Evolutionary conservation across 1,140 invertebrate species (phyloP).

Genomic region (Campoletis sonorensis): DNA sequence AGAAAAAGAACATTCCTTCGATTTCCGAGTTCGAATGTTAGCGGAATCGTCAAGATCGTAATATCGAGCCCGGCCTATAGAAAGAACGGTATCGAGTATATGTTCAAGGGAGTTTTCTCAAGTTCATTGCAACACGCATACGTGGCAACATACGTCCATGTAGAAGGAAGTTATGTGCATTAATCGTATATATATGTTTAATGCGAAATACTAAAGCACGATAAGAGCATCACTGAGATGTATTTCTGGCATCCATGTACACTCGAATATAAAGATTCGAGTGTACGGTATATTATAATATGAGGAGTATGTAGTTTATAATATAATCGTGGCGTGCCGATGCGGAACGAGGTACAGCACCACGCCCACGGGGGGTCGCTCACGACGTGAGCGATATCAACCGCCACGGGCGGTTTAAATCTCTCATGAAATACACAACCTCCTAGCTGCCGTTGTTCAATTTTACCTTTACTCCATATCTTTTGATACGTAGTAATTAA

Average conservation of each 20-base stretch:
- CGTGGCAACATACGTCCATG: background rate
- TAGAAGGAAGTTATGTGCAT: background rate
- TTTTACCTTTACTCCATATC: background rate
- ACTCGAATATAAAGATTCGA: background rate
- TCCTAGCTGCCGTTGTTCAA: background rate
- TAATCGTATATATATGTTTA: background rate
- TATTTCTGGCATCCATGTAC: conserved; percentile 21
- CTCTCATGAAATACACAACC: background rate
- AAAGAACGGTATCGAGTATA: background rate
- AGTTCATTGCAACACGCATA: conserved; percentile 5
- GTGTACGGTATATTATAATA: conserved; percentile 30
- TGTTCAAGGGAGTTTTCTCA: background rate
- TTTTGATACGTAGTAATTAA: background rate
- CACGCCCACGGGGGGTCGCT: conserved; percentile 65
- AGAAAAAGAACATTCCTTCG: no score
- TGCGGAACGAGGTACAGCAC: conserved; percentile 58
- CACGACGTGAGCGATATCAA: conserved; percentile 21
- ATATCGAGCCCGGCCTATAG: background rate
- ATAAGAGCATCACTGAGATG: background rate
- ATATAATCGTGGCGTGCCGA: conserved; percentile 48
- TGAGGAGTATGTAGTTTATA: conserved; percentile 43
- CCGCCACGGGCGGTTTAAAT: background rate
- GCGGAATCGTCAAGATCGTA: background rate
- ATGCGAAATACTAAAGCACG: background rate
- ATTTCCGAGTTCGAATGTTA: no score